Evolutionary conservation across 53 echinoderm and acorn worm genomes (phyloP).

Genomic region (Crossaster papposus): DNA sequence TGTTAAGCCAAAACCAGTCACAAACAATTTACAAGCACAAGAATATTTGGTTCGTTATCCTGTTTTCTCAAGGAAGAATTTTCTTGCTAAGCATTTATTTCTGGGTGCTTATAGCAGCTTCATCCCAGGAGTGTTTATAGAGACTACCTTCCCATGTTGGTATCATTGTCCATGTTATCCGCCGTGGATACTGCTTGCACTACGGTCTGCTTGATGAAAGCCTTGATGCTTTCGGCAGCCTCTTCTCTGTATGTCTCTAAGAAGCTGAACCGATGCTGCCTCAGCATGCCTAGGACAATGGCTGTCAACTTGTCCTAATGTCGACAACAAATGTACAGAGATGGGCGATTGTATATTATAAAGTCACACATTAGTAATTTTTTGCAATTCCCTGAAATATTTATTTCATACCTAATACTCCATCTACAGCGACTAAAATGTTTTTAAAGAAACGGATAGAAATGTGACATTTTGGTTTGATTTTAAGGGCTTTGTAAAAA

Average conservation of each 20-base stretch:
- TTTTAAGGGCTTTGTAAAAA: too few relatives aligned
- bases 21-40: too few relatives aligned
- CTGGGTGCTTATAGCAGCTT: too few relatives aligned
- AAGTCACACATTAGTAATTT: background rate
- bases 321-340: background rate
- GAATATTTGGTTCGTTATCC: too few relatives aligned
- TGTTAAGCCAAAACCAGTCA: too few relatives aligned
- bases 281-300: conserved; percentile 92
- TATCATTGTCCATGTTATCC: conserved; percentile 78
- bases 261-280: conserved; percentile 93
- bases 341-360: background rate
- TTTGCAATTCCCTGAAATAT: too few relatives aligned
- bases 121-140: background rate
- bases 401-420: too few relatives aligned
- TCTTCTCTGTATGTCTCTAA: conserved; percentile 88
- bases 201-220: conserved; percentile 97
- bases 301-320: conserved; percentile 82
- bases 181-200: conserved; percentile 83
- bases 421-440: too few relatives aligned
- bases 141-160: conserved; percentile 75
- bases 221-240: conserved; percentile 81
- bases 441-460: too few relatives aligned
- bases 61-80: too few relatives aligned
- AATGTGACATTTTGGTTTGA: too few relatives aligned
- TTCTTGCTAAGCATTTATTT: too few relatives aligned